Percentiles rank a stretch among this genome's conserved stretches.
Conservation (phyloP, 1,140 invertebrate species). For the Seison nebaliae region DNA sequence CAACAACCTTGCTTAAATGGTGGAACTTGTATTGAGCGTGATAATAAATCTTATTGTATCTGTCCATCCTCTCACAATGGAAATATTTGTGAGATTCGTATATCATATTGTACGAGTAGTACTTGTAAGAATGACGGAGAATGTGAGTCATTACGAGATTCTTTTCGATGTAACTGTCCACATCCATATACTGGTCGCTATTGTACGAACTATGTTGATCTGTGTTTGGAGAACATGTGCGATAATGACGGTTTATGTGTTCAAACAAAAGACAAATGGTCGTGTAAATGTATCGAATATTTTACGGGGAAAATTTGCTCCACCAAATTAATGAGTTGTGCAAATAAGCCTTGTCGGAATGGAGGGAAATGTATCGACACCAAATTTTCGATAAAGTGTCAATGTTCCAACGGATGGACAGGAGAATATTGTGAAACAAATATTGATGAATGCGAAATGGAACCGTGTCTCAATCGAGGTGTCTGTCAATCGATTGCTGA, state of each 20-base stretch:
- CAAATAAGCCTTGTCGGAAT: conserved; percentile 6
- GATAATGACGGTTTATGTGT: conserved; percentile 13
- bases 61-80: conserved; percentile 16
- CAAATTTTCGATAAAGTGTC: conserved; percentile 21
- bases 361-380: conserved; percentile 12
- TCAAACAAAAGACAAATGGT: conserved; percentile 48
- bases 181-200: conserved; percentile 7
- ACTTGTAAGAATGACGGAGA: conserved; percentile 16
- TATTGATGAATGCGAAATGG: conserved; percentile 19
- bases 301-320: conserved; percentile 29
- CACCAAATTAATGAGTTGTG: conserved; percentile 9
- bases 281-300: conserved; percentile 47
- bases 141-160: conserved; percentile 14
- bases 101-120: conserved; percentile 13
- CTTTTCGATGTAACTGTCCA: conserved; percentile 14
- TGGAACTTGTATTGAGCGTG: conserved; percentile 12
- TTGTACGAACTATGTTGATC: conserved; percentile 6
- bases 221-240: conserved; percentile 15
- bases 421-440: conserved; percentile 23
- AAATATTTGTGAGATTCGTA: conserved; percentile 14
- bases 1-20: conserved; percentile 27
- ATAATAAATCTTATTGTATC: conserved; percentile 15
- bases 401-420: conserved; percentile 15
- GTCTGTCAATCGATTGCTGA: conserved; percentile 33
- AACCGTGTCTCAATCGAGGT: conserved; percentile 21